Evolutionary conservation across 2,113 vertebrate species (phyloP).

Genomic region (Atractosteus spatula): DNA sequence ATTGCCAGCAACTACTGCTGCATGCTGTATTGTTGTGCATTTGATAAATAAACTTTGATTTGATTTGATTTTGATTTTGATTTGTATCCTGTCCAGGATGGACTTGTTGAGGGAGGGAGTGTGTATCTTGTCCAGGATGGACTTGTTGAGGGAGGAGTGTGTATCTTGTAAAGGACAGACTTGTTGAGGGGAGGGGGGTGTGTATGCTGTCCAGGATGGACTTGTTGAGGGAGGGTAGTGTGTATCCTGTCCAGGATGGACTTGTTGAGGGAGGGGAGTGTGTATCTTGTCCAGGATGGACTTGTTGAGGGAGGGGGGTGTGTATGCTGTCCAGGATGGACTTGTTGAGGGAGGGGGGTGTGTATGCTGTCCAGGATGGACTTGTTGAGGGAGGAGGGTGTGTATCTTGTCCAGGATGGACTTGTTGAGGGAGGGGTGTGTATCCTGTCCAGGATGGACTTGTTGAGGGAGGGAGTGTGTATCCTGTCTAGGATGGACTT

Average conservation of each 20-base stretch:
- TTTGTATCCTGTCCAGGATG: constrained; percentile 72
- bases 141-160: background rate
- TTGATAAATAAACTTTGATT: no score
- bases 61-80: no score
- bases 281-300: no score
- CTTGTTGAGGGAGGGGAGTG: constrained; percentile 57
- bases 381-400: constrained; percentile 47
- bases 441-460: no score
- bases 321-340: background rate
- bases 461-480: background rate
- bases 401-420: constrained; percentile 76
- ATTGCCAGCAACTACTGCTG: no score
- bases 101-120: constrained; percentile 62
- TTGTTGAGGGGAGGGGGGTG: no score
- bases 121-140: no score
- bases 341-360: no score
- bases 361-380: background rate
- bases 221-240: background rate
- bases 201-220: background rate
- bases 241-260: constrained; percentile 72
- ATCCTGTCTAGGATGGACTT: no score
- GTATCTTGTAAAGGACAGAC: no score
- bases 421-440: constrained; percentile 51
- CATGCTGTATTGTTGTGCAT: no score
- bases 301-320: no score